phyloP scores from a whole-genome alignment of 2,888 invertebrate species.

The Acrobasis consociella region DNA sequence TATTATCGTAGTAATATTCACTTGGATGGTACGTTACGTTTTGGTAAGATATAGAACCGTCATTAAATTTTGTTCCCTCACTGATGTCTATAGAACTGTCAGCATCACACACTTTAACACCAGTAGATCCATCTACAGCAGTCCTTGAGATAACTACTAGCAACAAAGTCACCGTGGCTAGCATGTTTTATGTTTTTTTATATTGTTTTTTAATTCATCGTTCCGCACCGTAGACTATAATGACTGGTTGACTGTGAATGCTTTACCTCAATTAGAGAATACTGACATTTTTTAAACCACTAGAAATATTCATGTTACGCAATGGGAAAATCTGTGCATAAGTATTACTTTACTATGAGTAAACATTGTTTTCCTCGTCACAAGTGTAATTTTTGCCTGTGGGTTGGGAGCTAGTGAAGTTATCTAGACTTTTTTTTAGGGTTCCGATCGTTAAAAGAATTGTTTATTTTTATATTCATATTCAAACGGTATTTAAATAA shows the following conservation, averaged over 20 bases:
- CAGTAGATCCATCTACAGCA: not conserved
- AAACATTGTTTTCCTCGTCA: too few relatives aligned
- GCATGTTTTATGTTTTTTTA: not conserved
- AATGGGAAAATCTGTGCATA: not conserved
- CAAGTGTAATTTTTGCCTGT: too few relatives aligned
- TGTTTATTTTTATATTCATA: too few relatives aligned
- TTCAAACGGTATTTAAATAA: too few relatives aligned
- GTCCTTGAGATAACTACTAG: slow-evolving; percentile 6
- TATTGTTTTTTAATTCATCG: slow-evolving; percentile 7
- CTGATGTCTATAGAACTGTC: slow-evolving; percentile 47
- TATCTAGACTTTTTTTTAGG: too few relatives aligned
- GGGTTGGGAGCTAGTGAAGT: too few relatives aligned
- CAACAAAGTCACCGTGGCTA: slow-evolving; percentile 5
- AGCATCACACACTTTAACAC: slow-evolving; percentile 39
- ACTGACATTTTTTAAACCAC: slow-evolving; percentile 2
- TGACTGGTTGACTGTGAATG: not conserved
- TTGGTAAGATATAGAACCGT: slow-evolving; percentile 42
- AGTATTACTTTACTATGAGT: too few relatives aligned
- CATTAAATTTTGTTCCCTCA: slow-evolving; percentile 39
- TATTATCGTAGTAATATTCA: slow-evolving; percentile 48
- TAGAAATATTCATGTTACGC: not conserved
- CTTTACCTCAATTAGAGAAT: not conserved
- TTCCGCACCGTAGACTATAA: not conserved
- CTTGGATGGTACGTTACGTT: slow-evolving; percentile 43
- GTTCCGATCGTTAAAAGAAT: too few relatives aligned